phyloP scores from a whole-genome alignment of 2,888 invertebrate species.

The Drosophila leonis region DNA sequence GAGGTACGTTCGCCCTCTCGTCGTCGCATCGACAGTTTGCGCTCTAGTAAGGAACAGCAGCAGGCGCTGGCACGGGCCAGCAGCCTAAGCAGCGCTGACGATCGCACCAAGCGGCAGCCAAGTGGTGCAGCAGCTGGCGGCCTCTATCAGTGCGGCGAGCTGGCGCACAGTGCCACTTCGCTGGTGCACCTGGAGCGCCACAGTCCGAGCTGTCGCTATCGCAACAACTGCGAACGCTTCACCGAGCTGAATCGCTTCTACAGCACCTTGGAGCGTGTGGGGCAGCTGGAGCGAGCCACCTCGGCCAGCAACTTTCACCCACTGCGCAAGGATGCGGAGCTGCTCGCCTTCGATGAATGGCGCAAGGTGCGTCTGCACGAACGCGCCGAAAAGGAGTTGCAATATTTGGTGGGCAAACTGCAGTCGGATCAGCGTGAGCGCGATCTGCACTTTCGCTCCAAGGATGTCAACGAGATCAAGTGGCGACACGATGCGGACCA shows the following conservation, averaged over 20 bases:
- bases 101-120: constrained; percentile 67
- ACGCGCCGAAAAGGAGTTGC: constrained; percentile 93
- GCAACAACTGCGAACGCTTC: constrained; percentile 91
- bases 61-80: constrained; percentile 87
- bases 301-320: constrained; percentile 90
- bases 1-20: constrained; percentile 88
- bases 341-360: constrained; percentile 95
- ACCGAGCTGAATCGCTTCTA: constrained; percentile 94
- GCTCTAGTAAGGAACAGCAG: constrained; percentile 68
- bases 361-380: constrained; percentile 92
- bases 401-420: constrained; percentile 91
- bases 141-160: constrained; percentile 82
- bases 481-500: constrained; percentile 92
- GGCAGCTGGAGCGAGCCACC: constrained; percentile 92
- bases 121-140: constrained; percentile 30
- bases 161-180: constrained; percentile 83
- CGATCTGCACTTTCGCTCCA: constrained; percentile 93
- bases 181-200: constrained; percentile 86
- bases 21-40: constrained; percentile 87
- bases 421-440: constrained; percentile 92
- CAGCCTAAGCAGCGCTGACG: constrained; percentile 89
- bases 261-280: constrained; percentile 93
- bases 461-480: constrained; percentile 90
- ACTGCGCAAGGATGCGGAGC: constrained; percentile 91
- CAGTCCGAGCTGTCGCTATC: constrained; percentile 84